A percentile compares a stretch with the other conserved stretches of the same genome.
Conservation (phyloP, 1,140 invertebrate species). For the Thrips palmi region DNA sequence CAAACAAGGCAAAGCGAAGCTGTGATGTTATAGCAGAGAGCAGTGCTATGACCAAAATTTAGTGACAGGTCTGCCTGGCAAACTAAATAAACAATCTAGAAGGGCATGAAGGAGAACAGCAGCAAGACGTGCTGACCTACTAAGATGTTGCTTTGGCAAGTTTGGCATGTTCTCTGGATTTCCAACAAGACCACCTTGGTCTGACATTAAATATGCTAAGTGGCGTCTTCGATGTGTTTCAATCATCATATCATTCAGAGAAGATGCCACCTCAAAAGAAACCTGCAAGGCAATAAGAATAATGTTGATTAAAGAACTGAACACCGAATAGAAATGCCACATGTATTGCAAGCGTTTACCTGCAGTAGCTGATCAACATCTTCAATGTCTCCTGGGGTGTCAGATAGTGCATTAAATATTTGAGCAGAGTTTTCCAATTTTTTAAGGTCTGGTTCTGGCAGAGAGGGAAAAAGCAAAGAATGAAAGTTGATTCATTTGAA, state of each 20-base stretch:
- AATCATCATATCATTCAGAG: conserved; percentile 67
- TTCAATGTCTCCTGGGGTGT: conserved; percentile 82
- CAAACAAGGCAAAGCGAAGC: too few species aligned
- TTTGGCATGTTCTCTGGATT: conserved; percentile 78
- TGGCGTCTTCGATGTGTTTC: conserved; percentile 82
- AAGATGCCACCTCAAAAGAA: conserved; percentile 37
- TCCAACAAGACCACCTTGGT: conserved; percentile 79
- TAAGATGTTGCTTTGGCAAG: conserved; percentile 76
- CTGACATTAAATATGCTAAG: conserved; percentile 89
- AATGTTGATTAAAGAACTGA: not conserved
- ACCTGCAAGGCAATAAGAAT: conserved; percentile 21
- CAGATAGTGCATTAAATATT: conserved; percentile 91
- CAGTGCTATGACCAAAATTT: not conserved
- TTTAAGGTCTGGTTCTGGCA: conserved; percentile 55
- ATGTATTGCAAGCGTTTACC: conserved; percentile 27
- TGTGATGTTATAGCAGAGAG: not conserved
- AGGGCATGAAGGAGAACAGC: not conserved
- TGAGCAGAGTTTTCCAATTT: conserved; percentile 81
- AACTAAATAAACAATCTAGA: conserved; percentile 1
- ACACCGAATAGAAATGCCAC: not conserved
- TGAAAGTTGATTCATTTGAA: not conserved
- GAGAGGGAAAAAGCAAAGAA: not conserved
- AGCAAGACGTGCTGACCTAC: conserved; percentile 28
- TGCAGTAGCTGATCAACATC: conserved; percentile 67
- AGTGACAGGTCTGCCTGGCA: not conserved